Evolutionary conservation across 2,797 vertebrate species (phyloP).

Genomic region (Pygocentrus nattereri): DNA sequence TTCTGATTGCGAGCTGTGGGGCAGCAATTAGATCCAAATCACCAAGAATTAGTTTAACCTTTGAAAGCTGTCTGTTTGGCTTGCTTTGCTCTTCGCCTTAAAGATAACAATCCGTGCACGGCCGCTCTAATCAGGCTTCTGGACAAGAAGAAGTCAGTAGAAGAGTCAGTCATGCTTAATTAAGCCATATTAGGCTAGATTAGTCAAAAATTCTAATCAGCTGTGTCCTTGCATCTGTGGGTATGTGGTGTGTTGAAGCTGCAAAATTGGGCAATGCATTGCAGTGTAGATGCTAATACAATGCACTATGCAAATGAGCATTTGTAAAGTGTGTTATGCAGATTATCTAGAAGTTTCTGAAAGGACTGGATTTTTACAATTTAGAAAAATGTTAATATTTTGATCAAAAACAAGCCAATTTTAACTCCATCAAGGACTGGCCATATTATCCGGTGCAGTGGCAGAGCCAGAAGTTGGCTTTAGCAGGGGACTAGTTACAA

Average conservation of each 20-base stretch:
- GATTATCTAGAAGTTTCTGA: too few relatives aligned
- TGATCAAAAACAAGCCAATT: too few relatives aligned
- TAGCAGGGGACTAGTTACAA: too few relatives aligned
- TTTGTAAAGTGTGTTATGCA: too few relatives aligned
- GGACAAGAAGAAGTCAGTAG: constrained; percentile 28
- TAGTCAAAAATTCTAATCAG: constrained; percentile 37
- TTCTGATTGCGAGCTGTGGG: constrained; percentile 53
- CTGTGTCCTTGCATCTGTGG: not conserved
- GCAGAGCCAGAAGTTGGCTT: too few relatives aligned
- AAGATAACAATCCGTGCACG: constrained; percentile 27
- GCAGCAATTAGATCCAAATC: constrained; percentile 59
- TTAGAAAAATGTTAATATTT: too few relatives aligned
- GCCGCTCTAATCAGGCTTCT: constrained; percentile 24
- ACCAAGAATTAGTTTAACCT: constrained; percentile 58
- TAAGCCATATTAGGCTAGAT: constrained; percentile 44
- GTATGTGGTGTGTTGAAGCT: not conserved
- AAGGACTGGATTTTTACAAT: too few relatives aligned
- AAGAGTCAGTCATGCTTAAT: constrained; percentile 48
- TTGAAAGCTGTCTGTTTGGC: constrained; percentile 52
- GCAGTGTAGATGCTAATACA: too few relatives aligned
- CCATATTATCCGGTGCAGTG: too few relatives aligned
- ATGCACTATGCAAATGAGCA: too few relatives aligned
- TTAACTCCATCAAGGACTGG: too few relatives aligned
- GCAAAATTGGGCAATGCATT: not conserved
- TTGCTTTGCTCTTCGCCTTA: constrained; percentile 16